Evolutionary conservation across 1,140 invertebrate genomes (phyloP), one percentile per base, ranked within the genome.

Genomic region (Phymorhynchus buccinoides): DNA sequence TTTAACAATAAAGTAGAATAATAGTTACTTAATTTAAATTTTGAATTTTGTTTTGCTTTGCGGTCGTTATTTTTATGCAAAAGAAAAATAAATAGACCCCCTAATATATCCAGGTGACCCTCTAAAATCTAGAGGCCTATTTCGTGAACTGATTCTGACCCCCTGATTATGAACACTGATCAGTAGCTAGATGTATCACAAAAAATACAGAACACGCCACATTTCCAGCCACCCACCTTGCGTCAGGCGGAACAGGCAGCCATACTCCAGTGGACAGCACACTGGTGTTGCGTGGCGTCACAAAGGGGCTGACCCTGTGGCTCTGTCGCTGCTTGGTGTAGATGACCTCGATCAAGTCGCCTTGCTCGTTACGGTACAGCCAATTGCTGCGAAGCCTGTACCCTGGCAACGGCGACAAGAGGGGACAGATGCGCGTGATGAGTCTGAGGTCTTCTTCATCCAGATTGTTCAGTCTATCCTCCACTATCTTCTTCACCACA

Each of bases 191-290:
- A n/a, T n/a, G n/a, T n/a, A n/a, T n/a, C 12, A 62, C 56, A 9
- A 62, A 22, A 27, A 0, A 14, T 22, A 0, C 12, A 27, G 22
- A 27, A 0, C 7, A 62, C 56, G 22, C 2, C 39, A 35, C 41
- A 32, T n/a, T 42, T 73, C 75, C 41, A 32, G 30, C 68, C 6
- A 7, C 27, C 42, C 86, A 91, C 90, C 90, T 91, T 85, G 87
- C 83, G 83, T 91, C 91, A n/a, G 90, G 89, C 41, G 88, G 78
- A n/a, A 90, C 71, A 56, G 91, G 91, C 27, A 91, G 66, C 90
- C 91, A 92, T 6, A 90, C 79, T 16, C 86, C 79, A 12, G 90
- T 87, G 30, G 85, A 80, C 32, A 88, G 88, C 27, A 92, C 85
- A 87, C 88, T 90, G 41, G 83, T 87, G 37, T 80, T 77, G 22